phyloP scores from a whole-genome alignment of 2,113 vertebrate species.

The Notothenia rossii region DNA sequence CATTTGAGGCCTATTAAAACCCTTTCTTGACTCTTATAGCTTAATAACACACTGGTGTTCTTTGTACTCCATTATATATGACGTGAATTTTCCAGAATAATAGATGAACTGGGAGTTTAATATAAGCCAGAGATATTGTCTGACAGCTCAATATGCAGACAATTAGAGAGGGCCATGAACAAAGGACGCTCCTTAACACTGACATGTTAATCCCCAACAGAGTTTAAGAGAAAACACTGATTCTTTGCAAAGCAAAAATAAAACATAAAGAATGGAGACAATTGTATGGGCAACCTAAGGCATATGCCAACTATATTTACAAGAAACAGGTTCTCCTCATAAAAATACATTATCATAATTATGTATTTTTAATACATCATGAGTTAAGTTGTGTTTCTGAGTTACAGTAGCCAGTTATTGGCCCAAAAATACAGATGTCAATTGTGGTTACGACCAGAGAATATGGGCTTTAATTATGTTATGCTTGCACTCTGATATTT shows the following conservation, averaged over 20 bases:
- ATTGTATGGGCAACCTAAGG: slow-evolving; percentile 1
- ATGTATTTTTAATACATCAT: slow-evolving; percentile 37
- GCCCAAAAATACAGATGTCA: slow-evolving; percentile 66
- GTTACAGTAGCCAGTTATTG: slow-evolving; percentile 51
- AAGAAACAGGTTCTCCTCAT: not conserved
- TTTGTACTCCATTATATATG: slow-evolving; percentile 13
- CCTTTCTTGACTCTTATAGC: slow-evolving; percentile 35
- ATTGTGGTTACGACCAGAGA: slow-evolving; percentile 61
- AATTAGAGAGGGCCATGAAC: slow-evolving; percentile 40
- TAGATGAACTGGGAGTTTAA: slow-evolving; percentile 51
- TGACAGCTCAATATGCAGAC: slow-evolving; percentile 56
- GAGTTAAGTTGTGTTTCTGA: slow-evolving; percentile 47
- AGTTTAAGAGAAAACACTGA: slow-evolving; percentile 10
- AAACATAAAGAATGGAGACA: not conserved
- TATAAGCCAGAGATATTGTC: slow-evolving; percentile 35
- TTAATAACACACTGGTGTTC: slow-evolving; percentile 43
- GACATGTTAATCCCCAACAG: slow-evolving; percentile 39
- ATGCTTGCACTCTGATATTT: slow-evolving; percentile 65
- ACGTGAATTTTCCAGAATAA: slow-evolving; percentile 56
- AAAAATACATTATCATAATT: slow-evolving; percentile 2
- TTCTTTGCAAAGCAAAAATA: slow-evolving; percentile 4
- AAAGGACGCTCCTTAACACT: slow-evolving; percentile 28
- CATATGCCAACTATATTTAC: not conserved
- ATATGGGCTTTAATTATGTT: slow-evolving; percentile 67
- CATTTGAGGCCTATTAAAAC: slow-evolving; percentile 49